Evolutionary conservation across 92 coral and sea anemone genomes (phyloP).

Genomic region (Palythoa caribaeorum): DNA sequence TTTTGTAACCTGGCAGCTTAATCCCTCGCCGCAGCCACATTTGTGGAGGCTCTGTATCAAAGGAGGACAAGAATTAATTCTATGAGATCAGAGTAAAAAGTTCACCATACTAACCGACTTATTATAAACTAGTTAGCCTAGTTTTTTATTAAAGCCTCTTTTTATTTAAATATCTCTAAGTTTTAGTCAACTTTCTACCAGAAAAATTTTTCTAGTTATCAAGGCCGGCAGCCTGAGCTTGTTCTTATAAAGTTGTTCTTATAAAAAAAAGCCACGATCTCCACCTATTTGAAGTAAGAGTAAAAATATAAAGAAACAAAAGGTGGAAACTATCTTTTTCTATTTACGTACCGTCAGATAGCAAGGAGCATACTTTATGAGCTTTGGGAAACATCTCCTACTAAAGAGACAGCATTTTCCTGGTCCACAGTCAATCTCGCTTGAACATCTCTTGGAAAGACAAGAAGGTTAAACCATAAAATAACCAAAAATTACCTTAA

Average conservation of each 20-base stretch:
- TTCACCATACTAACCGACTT: neutral
- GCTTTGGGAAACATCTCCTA: slow-evolving; percentile 62
- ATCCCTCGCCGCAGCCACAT: slow-evolving; percentile 37
- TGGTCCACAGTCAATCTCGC: slow-evolving; percentile 64
- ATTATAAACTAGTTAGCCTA: too few species aligned
- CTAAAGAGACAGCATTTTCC: slow-evolving; percentile 63
- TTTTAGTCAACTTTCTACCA: too few species aligned
- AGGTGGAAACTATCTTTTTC: neutral
- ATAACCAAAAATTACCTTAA: too few species aligned
- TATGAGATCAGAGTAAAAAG: neutral
- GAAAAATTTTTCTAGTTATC: too few species aligned
- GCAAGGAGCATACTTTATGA: slow-evolving; percentile 59
- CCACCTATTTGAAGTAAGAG: neutral
- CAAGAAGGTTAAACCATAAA: neutral
- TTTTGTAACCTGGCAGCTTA: slow-evolving; percentile 39
- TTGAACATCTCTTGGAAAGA: slow-evolving; percentile 50
- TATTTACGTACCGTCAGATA: slow-evolving; percentile 60
- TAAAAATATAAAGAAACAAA: neutral
- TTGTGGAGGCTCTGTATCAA: slow-evolving; percentile 22
- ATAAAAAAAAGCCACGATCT: too few species aligned
- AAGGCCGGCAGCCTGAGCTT: too few species aligned
- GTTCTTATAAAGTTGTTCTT: too few species aligned
- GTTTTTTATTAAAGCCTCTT: too few species aligned
- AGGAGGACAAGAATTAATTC: neutral
- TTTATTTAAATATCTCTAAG: too few species aligned